phyloP scores from a whole-genome alignment of 2,113 vertebrate genomes.

The Fukomys damarensis region DNA sequence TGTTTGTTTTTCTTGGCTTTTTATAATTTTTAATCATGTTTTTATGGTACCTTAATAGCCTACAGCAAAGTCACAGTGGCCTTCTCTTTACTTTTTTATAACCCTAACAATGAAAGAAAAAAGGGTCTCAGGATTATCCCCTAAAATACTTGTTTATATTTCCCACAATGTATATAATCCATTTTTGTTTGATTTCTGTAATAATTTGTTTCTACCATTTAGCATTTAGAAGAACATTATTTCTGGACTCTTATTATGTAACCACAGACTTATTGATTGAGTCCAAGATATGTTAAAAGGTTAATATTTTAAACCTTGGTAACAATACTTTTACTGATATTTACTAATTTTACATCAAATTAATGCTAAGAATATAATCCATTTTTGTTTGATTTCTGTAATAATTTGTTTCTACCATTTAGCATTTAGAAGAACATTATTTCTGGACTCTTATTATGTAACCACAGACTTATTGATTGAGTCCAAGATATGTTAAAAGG shows the following conservation, averaged over 20 bases:
- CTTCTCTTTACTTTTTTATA: slow-evolving; percentile 40
- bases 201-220: slow-evolving; percentile 29
- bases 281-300: slow-evolving; percentile 27
- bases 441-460: slow-evolving; percentile 28
- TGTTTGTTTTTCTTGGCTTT: slow-evolving; percentile 78
- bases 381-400: slow-evolving; percentile 25
- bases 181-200: slow-evolving; percentile 25
- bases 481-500: slow-evolving; percentile 27
- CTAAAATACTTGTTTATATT: slow-evolving; percentile 16
- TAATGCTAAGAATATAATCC: background rate
- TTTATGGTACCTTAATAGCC: slow-evolving; percentile 74
- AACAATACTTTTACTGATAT: background rate
- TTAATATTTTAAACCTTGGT: slow-evolving; percentile 37
- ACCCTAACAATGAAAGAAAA: slow-evolving; percentile 35
- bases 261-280: background rate
- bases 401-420: slow-evolving; percentile 37
- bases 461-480: background rate
- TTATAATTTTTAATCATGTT: slow-evolving; percentile 78
- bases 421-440: slow-evolving; percentile 15
- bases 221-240: slow-evolving; percentile 26
- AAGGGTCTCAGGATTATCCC: background rate
- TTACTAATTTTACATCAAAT: background rate
- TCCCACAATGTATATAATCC: background rate
- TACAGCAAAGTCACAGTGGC: slow-evolving; percentile 74
- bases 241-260: slow-evolving; percentile 28